phyloP scores from a whole-genome alignment of 2,888 invertebrate species.

The Thelaira solivaga region DNA sequence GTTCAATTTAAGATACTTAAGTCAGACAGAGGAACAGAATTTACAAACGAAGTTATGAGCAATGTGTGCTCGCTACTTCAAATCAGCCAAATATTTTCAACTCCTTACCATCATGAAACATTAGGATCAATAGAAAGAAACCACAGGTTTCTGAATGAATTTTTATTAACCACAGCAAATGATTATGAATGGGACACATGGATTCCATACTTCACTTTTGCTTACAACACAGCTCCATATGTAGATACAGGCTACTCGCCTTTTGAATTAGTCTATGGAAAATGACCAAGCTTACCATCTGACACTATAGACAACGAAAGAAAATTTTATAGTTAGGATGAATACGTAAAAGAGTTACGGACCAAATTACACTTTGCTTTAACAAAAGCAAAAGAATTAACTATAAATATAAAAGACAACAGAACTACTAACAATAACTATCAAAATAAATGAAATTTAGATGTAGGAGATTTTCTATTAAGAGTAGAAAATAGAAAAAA shows the following conservation, averaged over 20 bases:
- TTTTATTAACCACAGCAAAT: not conserved
- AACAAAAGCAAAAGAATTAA: not conserved
- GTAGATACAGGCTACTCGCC: not conserved
- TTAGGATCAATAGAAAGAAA: not conserved
- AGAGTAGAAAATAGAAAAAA: not conserved
- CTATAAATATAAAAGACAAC: not conserved
- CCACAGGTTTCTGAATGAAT: not conserved
- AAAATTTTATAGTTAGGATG: not conserved
- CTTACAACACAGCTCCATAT: not conserved
- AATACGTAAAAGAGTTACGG: not conserved
- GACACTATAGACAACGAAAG: not conserved
- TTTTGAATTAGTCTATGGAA: not conserved
- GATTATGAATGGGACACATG: not conserved
- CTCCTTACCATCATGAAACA: not conserved
- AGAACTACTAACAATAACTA: not conserved
- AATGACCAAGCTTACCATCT: not conserved
- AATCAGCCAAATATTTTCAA: too few species aligned
- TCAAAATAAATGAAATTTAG: not conserved
- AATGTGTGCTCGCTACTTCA: too few species aligned
- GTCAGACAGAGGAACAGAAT: not conserved
- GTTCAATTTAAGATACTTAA: not conserved
- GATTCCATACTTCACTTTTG: not conserved
- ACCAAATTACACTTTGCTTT: not conserved
- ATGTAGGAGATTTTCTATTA: not conserved
- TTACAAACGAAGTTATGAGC: not conserved